Conservation (phyloP, 2,888 invertebrate genomes). For the Bimastos eiseni region DNA sequence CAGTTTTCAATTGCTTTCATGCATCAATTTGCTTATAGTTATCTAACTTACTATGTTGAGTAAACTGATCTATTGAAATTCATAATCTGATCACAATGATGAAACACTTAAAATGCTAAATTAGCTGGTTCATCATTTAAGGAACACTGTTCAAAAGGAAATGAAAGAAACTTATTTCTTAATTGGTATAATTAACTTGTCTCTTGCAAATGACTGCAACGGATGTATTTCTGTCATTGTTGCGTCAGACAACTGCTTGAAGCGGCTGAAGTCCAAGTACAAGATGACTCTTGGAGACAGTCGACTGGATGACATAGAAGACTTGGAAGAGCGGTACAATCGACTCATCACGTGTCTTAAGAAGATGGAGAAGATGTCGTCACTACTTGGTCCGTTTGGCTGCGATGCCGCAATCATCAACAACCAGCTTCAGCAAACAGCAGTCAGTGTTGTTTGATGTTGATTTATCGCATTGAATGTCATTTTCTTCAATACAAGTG, state of each 20-base stretch:
- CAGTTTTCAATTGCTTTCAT: too few species aligned
- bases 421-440: conserved; percentile 86
- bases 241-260: conserved; percentile 15
- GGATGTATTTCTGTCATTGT: neutral
- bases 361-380: conserved; percentile 92
- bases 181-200: neutral
- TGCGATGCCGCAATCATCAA: conserved; percentile 93
- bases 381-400: conserved; percentile 91
- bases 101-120: neutral
- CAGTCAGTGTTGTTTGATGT: conserved; percentile 51
- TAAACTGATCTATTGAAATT: neutral
- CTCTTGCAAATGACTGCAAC: neutral
- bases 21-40: too few species aligned
- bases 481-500: too few species aligned
- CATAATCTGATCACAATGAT: neutral
- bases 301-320: conserved; percentile 79
- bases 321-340: conserved; percentile 87
- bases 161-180: neutral
- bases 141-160: neutral
- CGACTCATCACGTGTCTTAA: conserved; percentile 81
- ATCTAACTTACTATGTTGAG: neutral
- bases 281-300: conserved; percentile 47
- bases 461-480: neutral
- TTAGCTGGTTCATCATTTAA: neutral
- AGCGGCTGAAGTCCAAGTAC: conserved; percentile 28